phyloP scores from a whole-genome alignment of 2,888 invertebrate species.

The Agrotis ipsilon region DNA sequence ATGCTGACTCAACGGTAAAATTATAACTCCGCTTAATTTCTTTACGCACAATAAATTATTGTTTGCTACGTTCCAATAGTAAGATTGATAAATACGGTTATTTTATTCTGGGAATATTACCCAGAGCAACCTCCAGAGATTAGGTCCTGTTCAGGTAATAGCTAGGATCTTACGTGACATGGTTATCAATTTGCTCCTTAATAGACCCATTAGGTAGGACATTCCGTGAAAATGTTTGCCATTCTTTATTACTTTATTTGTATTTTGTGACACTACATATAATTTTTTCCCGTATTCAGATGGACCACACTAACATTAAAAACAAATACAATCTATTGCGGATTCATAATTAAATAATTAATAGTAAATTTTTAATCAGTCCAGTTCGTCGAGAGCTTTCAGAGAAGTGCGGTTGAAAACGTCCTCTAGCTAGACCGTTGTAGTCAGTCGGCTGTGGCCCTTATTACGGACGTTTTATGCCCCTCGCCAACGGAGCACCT shows the following conservation, averaged over 20 bases:
- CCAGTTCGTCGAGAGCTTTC: constrained; percentile 59
- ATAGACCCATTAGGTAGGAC: constrained; percentile 52
- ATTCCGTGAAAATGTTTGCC: constrained; percentile 30
- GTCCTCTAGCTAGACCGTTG: constrained; percentile 65
- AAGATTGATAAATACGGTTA: constrained; percentile 57
- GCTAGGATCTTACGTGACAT: constrained; percentile 68
- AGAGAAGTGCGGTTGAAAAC: constrained; percentile 65
- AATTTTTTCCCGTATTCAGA: too few relatives aligned
- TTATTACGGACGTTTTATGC: constrained; percentile 64
- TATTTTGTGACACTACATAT: neutral
- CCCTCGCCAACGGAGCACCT: constrained; percentile 58
- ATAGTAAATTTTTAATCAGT: constrained; percentile 62
- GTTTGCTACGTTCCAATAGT: constrained; percentile 40
- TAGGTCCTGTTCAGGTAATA: constrained; percentile 73
- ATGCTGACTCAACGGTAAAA: neutral
- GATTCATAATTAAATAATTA: constrained; percentile 5
- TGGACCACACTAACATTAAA: neutral
- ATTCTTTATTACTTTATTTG: constrained; percentile 26
- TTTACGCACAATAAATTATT: constrained; percentile 19
- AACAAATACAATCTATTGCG: neutral
- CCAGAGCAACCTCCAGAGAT: constrained; percentile 60
- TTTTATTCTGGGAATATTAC: constrained; percentile 72
- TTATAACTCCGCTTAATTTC: constrained; percentile 7
- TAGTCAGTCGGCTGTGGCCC: constrained; percentile 60
- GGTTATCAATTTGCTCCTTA: constrained; percentile 61